phyloP scores from a whole-genome alignment of 1,140 invertebrate genomes.

The Drosophila teissieri region DNA sequence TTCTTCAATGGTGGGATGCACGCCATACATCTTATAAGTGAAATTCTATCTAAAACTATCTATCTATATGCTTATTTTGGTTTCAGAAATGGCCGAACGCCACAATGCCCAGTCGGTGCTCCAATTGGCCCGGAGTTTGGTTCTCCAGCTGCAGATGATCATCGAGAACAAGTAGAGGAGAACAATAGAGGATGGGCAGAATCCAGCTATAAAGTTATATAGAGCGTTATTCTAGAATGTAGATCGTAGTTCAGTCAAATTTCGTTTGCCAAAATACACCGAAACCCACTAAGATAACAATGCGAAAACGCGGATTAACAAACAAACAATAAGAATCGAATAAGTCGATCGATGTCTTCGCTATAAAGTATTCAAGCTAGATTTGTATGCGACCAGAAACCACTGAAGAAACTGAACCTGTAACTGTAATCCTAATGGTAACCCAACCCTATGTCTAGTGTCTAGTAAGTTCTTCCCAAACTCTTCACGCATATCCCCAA shows the following conservation, averaged over 20 bases:
- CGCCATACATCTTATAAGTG: not conserved
- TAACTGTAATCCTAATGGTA: slow-evolving; percentile 16
- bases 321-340: slow-evolving; percentile 41
- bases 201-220: not conserved
- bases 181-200: not conserved
- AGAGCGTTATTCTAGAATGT: slow-evolving; percentile 3
- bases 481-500: slow-evolving; percentile 45
- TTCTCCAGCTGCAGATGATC: slow-evolving; percentile 94
- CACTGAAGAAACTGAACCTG: not conserved
- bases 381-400: slow-evolving; percentile 25
- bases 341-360: slow-evolving; percentile 37
- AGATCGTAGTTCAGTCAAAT: slow-evolving; percentile 39
- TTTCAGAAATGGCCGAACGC: slow-evolving; percentile 96
- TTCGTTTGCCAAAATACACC: slow-evolving; percentile 40
- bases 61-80: not conserved
- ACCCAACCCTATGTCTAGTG: slow-evolving; percentile 40
- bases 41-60: not conserved
- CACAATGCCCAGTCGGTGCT: slow-evolving; percentile 94
- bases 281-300: not conserved
- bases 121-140: slow-evolving; percentile 92
- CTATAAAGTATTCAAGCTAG: slow-evolving; percentile 21
- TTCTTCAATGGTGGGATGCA: slow-evolving; percentile 95
- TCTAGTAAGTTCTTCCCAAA: slow-evolving; percentile 46
- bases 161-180: slow-evolving; percentile 93
- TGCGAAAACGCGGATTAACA: slow-evolving; percentile 1